Conservation (phyloP, 2,888 invertebrate genomes). For the Pachycephus smyrnensis region DNA sequence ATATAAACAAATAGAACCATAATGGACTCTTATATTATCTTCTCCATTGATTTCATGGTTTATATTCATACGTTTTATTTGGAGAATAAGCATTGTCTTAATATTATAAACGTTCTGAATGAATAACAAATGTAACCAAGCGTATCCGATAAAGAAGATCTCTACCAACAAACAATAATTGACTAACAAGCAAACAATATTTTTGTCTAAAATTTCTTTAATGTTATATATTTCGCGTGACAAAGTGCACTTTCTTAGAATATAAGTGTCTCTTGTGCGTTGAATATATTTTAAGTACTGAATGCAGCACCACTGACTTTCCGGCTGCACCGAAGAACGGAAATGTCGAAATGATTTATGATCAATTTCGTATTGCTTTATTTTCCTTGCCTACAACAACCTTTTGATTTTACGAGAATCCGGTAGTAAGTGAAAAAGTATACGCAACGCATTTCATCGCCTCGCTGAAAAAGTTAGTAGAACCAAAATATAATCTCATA, state of each 20-base stretch:
- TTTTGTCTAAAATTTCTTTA: background rate
- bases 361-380: background rate
- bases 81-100: background rate
- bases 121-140: background rate
- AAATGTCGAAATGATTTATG: background rate
- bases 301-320: background rate
- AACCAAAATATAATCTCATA: background rate
- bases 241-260: background rate
- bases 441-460: background rate
- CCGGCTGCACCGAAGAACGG: background rate
- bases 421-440: background rate
- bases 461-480: background rate
- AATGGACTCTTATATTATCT: background rate
- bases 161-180: background rate
- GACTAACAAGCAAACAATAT: background rate
- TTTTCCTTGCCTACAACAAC: background rate
- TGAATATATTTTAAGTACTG: background rate
- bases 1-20: background rate
- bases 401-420: background rate
- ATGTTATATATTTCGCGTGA: background rate
- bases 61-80: background rate
- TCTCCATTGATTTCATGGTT: background rate
- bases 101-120: background rate
- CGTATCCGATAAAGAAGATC: background rate
- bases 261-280: background rate